A percentile compares a stretch with the other conserved stretches of the same genome.
Evolutionary conservation across 2,797 vertebrate species (phyloP).

Genomic region (Xiphorhynchus erythropygius): DNA sequence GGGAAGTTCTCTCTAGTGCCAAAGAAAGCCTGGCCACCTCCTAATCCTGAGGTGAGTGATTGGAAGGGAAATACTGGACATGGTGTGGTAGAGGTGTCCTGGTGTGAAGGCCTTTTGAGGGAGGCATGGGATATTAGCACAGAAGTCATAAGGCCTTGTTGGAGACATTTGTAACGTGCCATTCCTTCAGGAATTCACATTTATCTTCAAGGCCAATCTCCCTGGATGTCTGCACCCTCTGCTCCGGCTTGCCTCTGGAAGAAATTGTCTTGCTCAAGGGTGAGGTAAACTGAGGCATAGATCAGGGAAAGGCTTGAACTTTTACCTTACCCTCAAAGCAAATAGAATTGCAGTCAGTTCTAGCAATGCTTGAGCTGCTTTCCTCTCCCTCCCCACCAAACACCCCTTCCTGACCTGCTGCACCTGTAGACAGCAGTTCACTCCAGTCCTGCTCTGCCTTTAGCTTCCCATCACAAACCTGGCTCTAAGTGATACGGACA

Average conservation of each 20-base stretch:
- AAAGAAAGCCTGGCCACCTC: conserved; percentile 81
- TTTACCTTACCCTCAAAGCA: neutral
- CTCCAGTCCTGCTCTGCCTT: neutral
- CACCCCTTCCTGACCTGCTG: neutral
- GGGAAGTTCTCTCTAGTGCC: conserved; percentile 89
- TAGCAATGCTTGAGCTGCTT: neutral
- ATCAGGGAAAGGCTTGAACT: neutral
- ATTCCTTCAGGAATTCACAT: neutral
- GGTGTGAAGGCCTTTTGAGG: neutral
- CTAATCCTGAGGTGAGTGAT: conserved; percentile 81
- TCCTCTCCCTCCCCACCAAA: neutral
- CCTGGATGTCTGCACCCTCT: neutral
- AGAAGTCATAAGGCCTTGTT: neutral
- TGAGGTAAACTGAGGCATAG: neutral
- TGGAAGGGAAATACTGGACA: neutral
- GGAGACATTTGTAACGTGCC: neutral
- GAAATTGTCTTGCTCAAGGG: neutral
- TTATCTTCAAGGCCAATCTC: fast-evolving
- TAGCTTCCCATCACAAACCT: neutral
- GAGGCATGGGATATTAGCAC: neutral
- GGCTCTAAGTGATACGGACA: neutral
- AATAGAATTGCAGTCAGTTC: neutral
- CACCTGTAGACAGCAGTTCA: neutral
- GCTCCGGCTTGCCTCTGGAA: neutral
- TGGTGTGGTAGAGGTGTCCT: neutral